Evolutionary conservation across 1,140 invertebrate species (phyloP), one percentile per base, ranked within the genome.

Genomic region (Varroa destructor): DNA sequence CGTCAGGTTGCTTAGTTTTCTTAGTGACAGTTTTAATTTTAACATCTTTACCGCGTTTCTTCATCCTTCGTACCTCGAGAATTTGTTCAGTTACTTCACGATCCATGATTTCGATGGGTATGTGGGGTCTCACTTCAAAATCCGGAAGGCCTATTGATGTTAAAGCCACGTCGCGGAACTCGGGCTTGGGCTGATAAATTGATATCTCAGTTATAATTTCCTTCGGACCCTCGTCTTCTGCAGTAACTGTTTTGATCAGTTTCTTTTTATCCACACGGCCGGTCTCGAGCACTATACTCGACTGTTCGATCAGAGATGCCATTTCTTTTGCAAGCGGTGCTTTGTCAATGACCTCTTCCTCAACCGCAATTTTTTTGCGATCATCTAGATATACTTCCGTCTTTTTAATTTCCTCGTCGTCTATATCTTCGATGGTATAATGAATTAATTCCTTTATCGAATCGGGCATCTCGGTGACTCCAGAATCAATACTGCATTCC

Each of bases 81-180:
- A 67, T 46, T 37, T 67, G 1, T 67, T 67, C 61, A 3, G 61
- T 67, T 40, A 67, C 40, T 67, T 67, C 14, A 43, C 36, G 40
- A 2, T 67, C 1, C 12, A 67, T 12, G 40, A 67, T 46, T 67
- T 67, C 61, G 61, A 67, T 8, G 2, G 61, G 61, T 67, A 8
- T 67, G 14, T 40, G 40, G 37, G 61, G 46, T 67, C 61, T 67
- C 36, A 67, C 12, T 8, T 67, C 61, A 4, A 67, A 37, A 40
- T 67, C 61, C 40, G 61, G 61, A 67, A 67, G 61, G 1, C 61
- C 61, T 40, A 67, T 67, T 12, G 61, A 67, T 40, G 61, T 36
- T 14, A 67, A 12, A 40, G 12, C 8, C 61, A 67, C 61, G 37
- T 36, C 14, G n/a, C 61, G 14, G 46, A 43, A 46, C 40, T 67